Base-by-base conservation (phyloP, 2,888 invertebrate species). In the Coronaproctus castanopsis region DNA sequence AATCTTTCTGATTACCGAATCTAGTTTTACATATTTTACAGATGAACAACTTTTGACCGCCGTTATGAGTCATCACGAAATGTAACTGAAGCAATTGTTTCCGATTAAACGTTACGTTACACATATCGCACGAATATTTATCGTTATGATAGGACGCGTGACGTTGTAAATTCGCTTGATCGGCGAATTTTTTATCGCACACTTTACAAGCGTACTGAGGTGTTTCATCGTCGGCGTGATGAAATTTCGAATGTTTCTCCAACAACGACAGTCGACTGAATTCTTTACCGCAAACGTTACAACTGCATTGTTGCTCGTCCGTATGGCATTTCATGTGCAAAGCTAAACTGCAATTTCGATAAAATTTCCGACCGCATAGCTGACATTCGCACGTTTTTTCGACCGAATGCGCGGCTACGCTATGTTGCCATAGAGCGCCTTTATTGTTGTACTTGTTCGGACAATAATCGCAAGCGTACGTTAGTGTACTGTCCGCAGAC, bases 351-450 rank as follows among this genome's bases (percentile, higher is more conserved):
- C 65, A 65, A 24, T 65, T 65, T 3, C 65, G 64, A 48, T 65
- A 65, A 55, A 65, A 65, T 55, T 65, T 65, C 3, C 65, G 57
- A 20, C 65, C 65, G 56, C 65, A 65, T 21, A 65, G 63, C 51
- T 64, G 63, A 54, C 65, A 65, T 60, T 65, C 65, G 54, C 65
- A 65, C 10, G 63, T 65, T 58, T 65, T 65, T 54, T 65, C 65
- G 23, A 64, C 61, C 49, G 64, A 62, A 49, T 65, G 65, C 14
- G 62, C 61, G 3, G 65, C 64, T 1, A 65, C 65, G 23, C 63
- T 64, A 54, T 65, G 65, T 57, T 65, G 65, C 65, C 65, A 65
- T 8, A 65, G 59, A 51, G 65, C 65, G 54, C 65, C 65, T 53
- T 65, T 59, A 24, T 65, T 65, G 2, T 62, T 61, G 52, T 65